These are phyloP conservation scores for Gallinago jamesoni DNA, from an alignment of 2,113 vertebrate genomes.

Conservation along the genomic window DNA sequence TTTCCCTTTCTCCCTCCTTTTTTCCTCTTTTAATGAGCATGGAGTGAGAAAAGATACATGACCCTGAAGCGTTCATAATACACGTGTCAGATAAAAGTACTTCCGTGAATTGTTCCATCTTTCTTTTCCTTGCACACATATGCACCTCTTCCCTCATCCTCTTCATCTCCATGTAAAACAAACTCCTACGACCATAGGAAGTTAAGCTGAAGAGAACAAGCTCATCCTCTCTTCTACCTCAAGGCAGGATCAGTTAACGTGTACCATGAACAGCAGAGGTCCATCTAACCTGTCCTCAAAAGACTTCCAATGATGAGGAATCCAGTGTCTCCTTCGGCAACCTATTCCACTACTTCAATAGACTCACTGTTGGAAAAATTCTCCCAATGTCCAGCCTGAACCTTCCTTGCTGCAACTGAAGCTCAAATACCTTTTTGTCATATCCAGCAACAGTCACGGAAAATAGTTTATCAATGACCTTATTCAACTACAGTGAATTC, in stretches of 20 bases:
- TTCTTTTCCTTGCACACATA: not conserved
- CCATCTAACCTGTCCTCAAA: slow-evolving; percentile 3
- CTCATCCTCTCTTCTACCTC: not conserved
- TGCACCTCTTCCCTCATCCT: not conserved
- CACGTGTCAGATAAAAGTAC: not conserved
- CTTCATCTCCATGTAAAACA: slow-evolving; percentile 16
- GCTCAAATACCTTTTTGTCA: not conserved
- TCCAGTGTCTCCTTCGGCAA: not conserved
- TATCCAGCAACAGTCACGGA: not conserved
- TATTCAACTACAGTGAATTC: not conserved
- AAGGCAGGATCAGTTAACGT: not conserved
- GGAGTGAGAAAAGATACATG: slow-evolving; percentile 22
- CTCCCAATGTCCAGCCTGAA: not conserved
- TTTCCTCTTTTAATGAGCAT: slow-evolving; percentile 27
- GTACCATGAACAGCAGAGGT: not conserved
- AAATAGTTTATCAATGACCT: slow-evolving; percentile 1
- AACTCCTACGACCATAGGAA: not conserved
- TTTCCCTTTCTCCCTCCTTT: slow-evolving; percentile 3
- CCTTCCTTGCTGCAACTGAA: not conserved
- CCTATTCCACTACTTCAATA: not conserved
- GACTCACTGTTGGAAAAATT: not conserved
- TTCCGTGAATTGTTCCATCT: not conserved
- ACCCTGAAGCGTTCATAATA: not conserved
- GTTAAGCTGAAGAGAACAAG: not conserved
- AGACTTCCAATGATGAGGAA: not conserved